Percentiles rank a stretch among this genome's conserved stretches.
These are phyloP conservation scores for Anthrax anthrax DNA, from an alignment of 2,888 invertebrate species.

Conservation along the genomic window DNA sequence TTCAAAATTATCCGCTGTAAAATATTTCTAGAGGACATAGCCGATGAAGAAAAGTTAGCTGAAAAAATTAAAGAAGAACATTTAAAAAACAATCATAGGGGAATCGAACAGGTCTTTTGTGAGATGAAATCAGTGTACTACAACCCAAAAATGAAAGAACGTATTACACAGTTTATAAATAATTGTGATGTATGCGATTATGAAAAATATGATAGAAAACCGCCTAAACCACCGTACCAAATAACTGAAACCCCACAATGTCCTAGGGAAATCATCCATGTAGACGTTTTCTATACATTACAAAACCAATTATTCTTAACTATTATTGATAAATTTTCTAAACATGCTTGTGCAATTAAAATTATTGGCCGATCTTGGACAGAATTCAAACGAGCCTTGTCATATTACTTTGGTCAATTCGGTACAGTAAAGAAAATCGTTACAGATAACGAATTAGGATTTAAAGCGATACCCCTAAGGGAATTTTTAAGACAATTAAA, in stretches of 20 bases:
- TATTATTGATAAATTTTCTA: slow-evolving; percentile 16
- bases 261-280: slow-evolving; percentile 16
- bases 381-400: slow-evolving; percentile 9
- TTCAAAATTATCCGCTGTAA: background rate
- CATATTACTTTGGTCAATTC: slow-evolving; percentile 9
- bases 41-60: slow-evolving; percentile 6
- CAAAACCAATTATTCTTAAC: slow-evolving; percentile 13
- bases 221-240: background rate
- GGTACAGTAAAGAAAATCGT: slow-evolving; percentile 11
- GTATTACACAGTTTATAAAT: background rate
- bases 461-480: slow-evolving; percentile 9
- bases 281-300: slow-evolving; percentile 14
- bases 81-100: slow-evolving; percentile 12
- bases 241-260: slow-evolving; percentile 12
- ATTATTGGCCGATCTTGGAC: slow-evolving; percentile 7
- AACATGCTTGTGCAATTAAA: slow-evolving; percentile 14
- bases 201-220: slow-evolving; percentile 14
- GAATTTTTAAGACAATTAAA: background rate
- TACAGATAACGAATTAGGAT: slow-evolving; percentile 12
- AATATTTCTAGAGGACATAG: slow-evolving; percentile 5
- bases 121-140: slow-evolving; percentile 10
- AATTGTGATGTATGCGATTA: slow-evolving; percentile 3
- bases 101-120: slow-evolving; percentile 11
- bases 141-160: slow-evolving; percentile 9
- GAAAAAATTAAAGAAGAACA: slow-evolving; percentile 11